Evolutionary conservation across 1,140 invertebrate species (phyloP).

Genomic region (Drosophila miranda): DNA sequence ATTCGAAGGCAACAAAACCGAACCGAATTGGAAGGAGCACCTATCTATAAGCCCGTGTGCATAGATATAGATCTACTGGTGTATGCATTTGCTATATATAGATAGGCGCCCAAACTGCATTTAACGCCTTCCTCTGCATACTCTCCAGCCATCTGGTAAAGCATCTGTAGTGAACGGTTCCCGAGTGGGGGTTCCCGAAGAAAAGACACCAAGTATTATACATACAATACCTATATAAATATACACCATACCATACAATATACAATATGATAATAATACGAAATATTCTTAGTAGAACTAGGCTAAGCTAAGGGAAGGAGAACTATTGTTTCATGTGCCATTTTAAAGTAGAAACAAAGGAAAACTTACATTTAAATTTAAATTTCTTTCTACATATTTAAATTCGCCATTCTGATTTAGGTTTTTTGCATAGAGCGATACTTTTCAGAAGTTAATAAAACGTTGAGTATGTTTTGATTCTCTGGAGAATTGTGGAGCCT

Average conservation of each 20-base stretch:
- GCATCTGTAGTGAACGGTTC: slow-evolving; percentile 62
- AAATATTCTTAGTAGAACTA: slow-evolving; percentile 52
- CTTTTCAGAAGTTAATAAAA: slow-evolving; percentile 51
- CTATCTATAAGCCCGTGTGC: slow-evolving; percentile 1
- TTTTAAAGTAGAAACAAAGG: slow-evolving; percentile 69
- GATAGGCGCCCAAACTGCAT: slow-evolving; percentile 51
- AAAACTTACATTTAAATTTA: slow-evolving; percentile 35
- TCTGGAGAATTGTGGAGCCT: slow-evolving; percentile 62
- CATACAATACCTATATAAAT: slow-evolving; percentile 47
- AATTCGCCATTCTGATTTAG: slow-evolving; percentile 15
- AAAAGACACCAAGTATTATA: slow-evolving; percentile 75
- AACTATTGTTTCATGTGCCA: slow-evolving; percentile 81
- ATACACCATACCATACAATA: slow-evolving; percentile 25
- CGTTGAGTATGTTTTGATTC: too few relatives aligned
- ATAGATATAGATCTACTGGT: too few relatives aligned
- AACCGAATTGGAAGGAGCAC: slow-evolving; percentile 27
- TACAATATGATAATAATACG: slow-evolving; percentile 48
- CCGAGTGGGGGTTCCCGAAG: slow-evolving; percentile 47
- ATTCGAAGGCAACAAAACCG: background rate
- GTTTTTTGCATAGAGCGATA: slow-evolving; percentile 68
- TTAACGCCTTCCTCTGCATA: slow-evolving; percentile 66
- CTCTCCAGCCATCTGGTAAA: slow-evolving; percentile 43
- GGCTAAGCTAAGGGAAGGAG: slow-evolving; percentile 35
- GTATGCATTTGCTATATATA: background rate
- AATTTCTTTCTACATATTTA: slow-evolving; percentile 13